phyloP scores from a whole-genome alignment of 64 coral and sea anemone species.

The Dendronephthya gigantea region DNA sequence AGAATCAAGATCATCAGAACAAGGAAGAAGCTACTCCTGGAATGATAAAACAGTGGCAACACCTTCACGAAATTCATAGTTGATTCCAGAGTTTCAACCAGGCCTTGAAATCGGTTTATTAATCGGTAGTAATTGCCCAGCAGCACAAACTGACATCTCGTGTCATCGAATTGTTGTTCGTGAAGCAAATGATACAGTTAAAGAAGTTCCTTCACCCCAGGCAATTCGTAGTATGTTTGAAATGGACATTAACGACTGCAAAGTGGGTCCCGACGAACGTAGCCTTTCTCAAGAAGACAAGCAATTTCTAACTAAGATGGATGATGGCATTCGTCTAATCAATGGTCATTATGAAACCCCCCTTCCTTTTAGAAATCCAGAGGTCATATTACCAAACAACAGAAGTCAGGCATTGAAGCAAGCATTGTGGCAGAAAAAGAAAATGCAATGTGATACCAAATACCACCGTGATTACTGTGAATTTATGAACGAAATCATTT shows the following conservation, averaged over 20 bases:
- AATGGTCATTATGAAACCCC: slow-evolving; percentile 42
- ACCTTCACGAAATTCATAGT: slow-evolving; percentile 18
- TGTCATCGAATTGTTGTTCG: slow-evolving; percentile 38
- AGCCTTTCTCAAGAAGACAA: slow-evolving; percentile 37
- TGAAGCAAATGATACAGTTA: slow-evolving; percentile 17
- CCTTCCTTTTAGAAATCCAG: slow-evolving; percentile 28
- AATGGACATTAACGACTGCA: background rate
- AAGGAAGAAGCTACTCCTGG: slow-evolving; percentile 37
- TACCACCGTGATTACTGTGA: slow-evolving; percentile 19
- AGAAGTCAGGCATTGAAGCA: slow-evolving; percentile 23
- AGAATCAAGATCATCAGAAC: slow-evolving; percentile 31
- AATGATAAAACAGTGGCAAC: slow-evolving; percentile 14
- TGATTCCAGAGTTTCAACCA: slow-evolving; percentile 41
- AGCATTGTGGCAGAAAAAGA: slow-evolving; percentile 43
- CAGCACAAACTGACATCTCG: background rate
- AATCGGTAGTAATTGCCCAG: slow-evolving; percentile 54
- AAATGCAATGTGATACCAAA: slow-evolving; percentile 26
- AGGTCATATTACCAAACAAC: slow-evolving; percentile 36
- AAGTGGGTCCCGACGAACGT: slow-evolving; percentile 17
- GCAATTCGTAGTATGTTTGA: background rate
- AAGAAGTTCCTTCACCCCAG: background rate
- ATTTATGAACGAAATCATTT: slow-evolving; percentile 37
- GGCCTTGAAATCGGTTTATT: slow-evolving; percentile 43
- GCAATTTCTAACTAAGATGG: slow-evolving; percentile 20
- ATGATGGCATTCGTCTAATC: slow-evolving; percentile 12